phyloP scores from a whole-genome alignment of 2,888 invertebrate species.

The Lordiphosa andalusiaca region DNA sequence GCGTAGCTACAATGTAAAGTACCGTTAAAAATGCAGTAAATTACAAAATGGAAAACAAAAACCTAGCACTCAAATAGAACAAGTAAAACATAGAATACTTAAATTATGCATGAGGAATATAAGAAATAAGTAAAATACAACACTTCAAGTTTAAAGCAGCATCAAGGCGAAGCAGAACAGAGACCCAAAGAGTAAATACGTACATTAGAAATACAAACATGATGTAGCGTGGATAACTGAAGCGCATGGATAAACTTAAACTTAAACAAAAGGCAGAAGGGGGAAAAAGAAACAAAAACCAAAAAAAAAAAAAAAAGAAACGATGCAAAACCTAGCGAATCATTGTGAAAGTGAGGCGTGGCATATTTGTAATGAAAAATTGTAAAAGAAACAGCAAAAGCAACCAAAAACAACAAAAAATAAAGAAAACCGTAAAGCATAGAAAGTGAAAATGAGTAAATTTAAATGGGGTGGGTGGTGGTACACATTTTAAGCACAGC shows the following conservation, averaged over 20 bases:
- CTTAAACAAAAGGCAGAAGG: constrained; percentile 32
- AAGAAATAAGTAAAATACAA: constrained; percentile 34
- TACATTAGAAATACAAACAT: constrained; percentile 32
- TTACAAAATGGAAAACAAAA: constrained; percentile 32
- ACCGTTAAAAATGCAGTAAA: constrained; percentile 56
- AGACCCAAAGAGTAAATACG: constrained; percentile 37
- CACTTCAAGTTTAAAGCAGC: constrained; percentile 38
- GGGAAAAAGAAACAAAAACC: constrained; percentile 6
- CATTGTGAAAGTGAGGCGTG: constrained; percentile 18
- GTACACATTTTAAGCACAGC: not conserved
- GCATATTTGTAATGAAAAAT: constrained; percentile 60
- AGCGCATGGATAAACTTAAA: constrained; percentile 34
- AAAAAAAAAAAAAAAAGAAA: constrained; percentile 16
- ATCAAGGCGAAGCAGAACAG: constrained; percentile 36
- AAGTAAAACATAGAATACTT: constrained; percentile 49
- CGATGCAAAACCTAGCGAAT: constrained; percentile 6
- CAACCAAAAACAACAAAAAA: constrained; percentile 36
- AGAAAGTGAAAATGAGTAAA: constrained; percentile 16
- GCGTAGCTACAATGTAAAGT: constrained; percentile 78
- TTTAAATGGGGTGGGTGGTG: not conserved
- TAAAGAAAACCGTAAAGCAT: constrained; percentile 39
- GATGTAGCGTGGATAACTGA: constrained; percentile 23
- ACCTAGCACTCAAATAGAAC: constrained; percentile 45
- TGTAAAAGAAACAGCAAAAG: constrained; percentile 48
- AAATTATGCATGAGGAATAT: constrained; percentile 53